Conservation (phyloP, 1,140 invertebrate species). For the Drosophila watanabei region DNA sequence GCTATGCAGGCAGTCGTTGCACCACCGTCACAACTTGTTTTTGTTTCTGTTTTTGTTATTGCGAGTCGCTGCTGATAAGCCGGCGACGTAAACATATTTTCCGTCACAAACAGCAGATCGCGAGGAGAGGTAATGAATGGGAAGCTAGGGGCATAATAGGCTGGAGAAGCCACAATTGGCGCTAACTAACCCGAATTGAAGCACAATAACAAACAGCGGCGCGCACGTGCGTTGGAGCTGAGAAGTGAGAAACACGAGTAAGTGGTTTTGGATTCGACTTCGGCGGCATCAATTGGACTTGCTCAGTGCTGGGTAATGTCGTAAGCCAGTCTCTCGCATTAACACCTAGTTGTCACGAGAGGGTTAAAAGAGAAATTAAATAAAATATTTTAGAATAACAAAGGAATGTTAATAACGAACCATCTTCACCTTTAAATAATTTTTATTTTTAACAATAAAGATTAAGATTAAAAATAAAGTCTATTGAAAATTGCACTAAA, state of each 20-base stretch:
- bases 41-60: conserved; percentile 53
- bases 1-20: conserved; percentile 44
- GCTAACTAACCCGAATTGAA: conserved; percentile 56
- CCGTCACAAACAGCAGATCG: conserved; percentile 6
- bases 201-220: conserved; percentile 45
- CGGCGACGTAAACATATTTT: conserved; percentile 70
- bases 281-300: background rate
- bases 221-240: conserved; percentile 56
- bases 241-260: conserved; percentile 6
- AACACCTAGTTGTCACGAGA: background rate
- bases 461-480: no score
- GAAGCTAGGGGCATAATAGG: conserved; percentile 3
- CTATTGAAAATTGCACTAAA: no score
- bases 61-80: conserved; percentile 57
- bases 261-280: background rate
- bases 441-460: no score
- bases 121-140: conserved; percentile 6
- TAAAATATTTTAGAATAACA: background rate
- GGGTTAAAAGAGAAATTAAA: background rate
- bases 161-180: conserved; percentile 7
- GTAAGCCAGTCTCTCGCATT: background rate
- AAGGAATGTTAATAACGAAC: no score
- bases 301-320: conserved; percentile 14
- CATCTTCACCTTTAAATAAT: no score
- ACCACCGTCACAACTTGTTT: conserved; percentile 65